Evolutionary conservation across 2,113 vertebrate genomes (phyloP), one percentile per base, ranked within the genome.

Genomic region (Myxocyprinus asiaticus): DNA sequence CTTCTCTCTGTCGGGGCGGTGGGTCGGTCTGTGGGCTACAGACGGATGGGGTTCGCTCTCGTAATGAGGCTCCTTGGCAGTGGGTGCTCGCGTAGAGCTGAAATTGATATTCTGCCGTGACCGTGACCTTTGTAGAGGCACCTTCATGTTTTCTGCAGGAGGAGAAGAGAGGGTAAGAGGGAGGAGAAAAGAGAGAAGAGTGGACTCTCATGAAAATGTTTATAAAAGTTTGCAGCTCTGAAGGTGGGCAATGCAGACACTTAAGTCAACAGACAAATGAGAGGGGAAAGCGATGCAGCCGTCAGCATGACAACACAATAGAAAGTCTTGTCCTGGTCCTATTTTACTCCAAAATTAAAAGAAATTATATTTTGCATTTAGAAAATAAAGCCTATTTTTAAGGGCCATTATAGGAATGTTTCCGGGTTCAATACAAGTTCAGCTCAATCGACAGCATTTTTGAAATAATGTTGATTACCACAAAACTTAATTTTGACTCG

Each of bases 131-230:
- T 97, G 96, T 82, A 93, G 85, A 83, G 92, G 93, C 84, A 88
- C 88, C 89, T 92, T 96, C 90, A 94, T 95, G 92, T 98, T 98
- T 93, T 96, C 98, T 99, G 93, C 63, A 81, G 86, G 83, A 66
- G 67, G 22, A 62, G 74, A 79, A 61, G 73, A 51, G 71, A 67
- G 70, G 58, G 42, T n/a, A 44, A 66, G 55, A 59, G 17, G 48
- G 47, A 58, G 59, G 64, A 53, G 55, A 65, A 68, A 76, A 68
- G 67, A 83, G 88, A 91, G 86, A 80, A 87, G 82, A 73, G 17
- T 63, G 69, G 67, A 77, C 83, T 77, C 69, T 72, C 75, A 71
- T 80, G 62, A 84, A 82, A 85, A 81, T 69, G 67, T 82, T 84
- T 79, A 86, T 87, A 81, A 11, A 86, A 78, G 48, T 81, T 81